These are phyloP conservation scores for Dendronephthya gigantea DNA, from an alignment of 64 coral and sea anemone species.

Conservation along the genomic window DNA sequence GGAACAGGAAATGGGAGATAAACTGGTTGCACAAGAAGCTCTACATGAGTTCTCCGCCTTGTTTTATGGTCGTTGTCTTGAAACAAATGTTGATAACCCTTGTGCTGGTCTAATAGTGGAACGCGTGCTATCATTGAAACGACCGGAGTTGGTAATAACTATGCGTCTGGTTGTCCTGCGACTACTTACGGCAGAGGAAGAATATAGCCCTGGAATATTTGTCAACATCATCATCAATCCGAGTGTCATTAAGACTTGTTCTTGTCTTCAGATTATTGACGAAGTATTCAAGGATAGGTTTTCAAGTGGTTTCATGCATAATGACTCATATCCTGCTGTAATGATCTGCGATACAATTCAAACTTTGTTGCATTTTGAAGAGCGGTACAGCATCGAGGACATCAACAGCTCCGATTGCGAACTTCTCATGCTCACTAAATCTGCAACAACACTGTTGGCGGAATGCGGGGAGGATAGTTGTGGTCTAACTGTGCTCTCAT, in stretches of 20 bases:
- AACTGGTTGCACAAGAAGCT: not conserved
- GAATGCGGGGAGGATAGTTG: not conserved
- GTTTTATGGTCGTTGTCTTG: not conserved
- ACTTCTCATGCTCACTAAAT: not conserved
- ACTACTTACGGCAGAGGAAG: not conserved
- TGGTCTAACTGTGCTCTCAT: not conserved
- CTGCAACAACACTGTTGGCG: not conserved
- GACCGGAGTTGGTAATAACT: not conserved
- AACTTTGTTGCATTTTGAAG: not conserved
- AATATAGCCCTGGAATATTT: not conserved
- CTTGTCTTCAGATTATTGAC: conserved; percentile 11
- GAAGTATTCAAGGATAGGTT: not conserved
- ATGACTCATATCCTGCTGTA: not conserved
- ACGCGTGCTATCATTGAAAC: not conserved
- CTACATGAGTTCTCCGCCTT: not conserved
- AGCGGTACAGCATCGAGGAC: not conserved
- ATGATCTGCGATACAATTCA: not conserved
- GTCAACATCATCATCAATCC: not conserved
- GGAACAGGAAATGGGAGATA: not conserved
- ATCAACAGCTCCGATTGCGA: not conserved
- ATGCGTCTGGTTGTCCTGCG: not conserved
- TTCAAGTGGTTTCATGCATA: not conserved
- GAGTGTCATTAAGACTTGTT: not conserved
- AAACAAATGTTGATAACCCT: not conserved
- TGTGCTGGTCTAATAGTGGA: not conserved